phyloP scores from a whole-genome alignment of 2,113 vertebrate species.

The Setophaga kirtlandii region DNA sequence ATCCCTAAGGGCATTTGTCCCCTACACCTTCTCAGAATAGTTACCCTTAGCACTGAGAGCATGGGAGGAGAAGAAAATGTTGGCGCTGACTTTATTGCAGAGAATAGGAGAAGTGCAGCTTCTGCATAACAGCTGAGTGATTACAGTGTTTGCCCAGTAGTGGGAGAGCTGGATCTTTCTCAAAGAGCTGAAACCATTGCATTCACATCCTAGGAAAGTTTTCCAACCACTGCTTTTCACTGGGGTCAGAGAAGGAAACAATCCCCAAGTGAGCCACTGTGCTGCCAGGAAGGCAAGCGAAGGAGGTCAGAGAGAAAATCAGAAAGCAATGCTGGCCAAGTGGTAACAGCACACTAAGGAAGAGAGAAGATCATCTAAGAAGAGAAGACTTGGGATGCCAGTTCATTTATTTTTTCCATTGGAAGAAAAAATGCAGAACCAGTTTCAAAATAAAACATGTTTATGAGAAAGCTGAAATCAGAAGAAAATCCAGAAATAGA shows the following conservation, averaged over 20 bases:
- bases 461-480: background rate
- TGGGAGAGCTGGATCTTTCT: background rate
- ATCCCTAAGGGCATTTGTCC: background rate
- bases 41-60: background rate
- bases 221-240: background rate
- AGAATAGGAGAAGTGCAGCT: background rate
- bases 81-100: background rate
- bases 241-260: background rate
- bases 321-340: background rate
- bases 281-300: background rate
- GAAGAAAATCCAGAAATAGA: background rate
- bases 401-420: background rate
- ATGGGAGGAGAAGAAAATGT: background rate
- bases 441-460: background rate
- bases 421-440: background rate
- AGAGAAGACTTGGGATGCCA: background rate
- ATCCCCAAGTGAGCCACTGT: background rate
- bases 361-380: background rate
- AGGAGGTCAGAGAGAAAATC: background rate
- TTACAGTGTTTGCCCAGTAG: background rate
- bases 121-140: background rate
- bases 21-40: fast-evolving
- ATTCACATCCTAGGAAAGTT: background rate
- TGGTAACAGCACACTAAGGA: background rate
- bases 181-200: background rate